Percentiles rank a stretch among this genome's conserved stretches.
phyloP scores from a whole-genome alignment of 1,140 invertebrate genomes.

The Phthorimaea operculella region DNA sequence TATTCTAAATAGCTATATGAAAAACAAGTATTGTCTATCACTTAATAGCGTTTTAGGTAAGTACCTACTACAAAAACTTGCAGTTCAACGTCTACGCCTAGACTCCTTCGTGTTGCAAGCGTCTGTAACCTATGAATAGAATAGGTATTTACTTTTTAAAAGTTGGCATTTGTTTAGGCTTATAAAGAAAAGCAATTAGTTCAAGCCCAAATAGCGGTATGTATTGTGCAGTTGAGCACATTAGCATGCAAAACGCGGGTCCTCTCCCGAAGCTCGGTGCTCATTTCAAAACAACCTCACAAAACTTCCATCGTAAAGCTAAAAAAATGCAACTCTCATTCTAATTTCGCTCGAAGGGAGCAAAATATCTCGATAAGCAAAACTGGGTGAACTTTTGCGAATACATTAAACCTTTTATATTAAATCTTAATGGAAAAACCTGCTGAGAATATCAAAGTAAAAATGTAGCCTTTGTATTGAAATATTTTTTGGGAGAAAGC shows the following conservation, averaged over 20 bases:
- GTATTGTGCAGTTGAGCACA: slow-evolving; percentile 48
- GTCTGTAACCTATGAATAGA: too few species aligned
- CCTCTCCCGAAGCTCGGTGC: not conserved
- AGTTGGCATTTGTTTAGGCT: slow-evolving; percentile 9
- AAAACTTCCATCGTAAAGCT: slow-evolving; percentile 29
- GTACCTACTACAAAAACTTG: too few species aligned
- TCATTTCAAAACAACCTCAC: slow-evolving; percentile 30
- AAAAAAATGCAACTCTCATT: slow-evolving; percentile 20
- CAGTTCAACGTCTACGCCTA: too few species aligned
- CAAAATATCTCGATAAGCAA: not conserved
- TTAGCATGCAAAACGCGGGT: slow-evolving; percentile 45
- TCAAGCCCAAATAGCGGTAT: slow-evolving; percentile 49
- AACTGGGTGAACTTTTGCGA: not conserved
- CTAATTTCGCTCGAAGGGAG: slow-evolving; percentile 5
- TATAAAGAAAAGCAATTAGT: slow-evolving; percentile 58
- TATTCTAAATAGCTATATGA: too few species aligned
- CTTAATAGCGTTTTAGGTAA: too few species aligned
- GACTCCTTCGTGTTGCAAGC: too few species aligned
- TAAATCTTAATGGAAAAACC: slow-evolving; percentile 1
- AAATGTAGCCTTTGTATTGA: too few species aligned
- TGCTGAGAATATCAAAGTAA: not conserved
- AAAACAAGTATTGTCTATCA: too few species aligned
- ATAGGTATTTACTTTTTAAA: too few species aligned
- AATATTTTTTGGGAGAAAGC: too few species aligned
- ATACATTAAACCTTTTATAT: not conserved